These are phyloP conservation scores for Euphydryas editha DNA, from an alignment of 2,888 invertebrate genomes.

Conservation along the genomic window DNA sequence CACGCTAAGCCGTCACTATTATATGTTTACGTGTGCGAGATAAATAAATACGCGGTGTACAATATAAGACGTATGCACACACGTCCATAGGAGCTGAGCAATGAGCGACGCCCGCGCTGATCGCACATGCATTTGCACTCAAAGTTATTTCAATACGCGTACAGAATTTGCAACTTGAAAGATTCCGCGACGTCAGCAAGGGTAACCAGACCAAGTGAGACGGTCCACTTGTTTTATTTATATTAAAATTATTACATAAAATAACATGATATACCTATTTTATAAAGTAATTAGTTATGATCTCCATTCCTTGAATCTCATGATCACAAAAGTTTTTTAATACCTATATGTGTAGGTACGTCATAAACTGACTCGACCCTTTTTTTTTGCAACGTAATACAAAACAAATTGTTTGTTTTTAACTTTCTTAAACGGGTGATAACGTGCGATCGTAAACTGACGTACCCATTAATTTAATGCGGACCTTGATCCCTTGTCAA, in stretches of 20 bases:
- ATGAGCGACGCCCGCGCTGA: slow-evolving; percentile 43
- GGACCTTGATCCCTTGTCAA: slow-evolving; percentile 44
- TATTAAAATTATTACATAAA: neutral
- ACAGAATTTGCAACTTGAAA: slow-evolving; percentile 73
- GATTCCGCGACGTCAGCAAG: slow-evolving; percentile 58
- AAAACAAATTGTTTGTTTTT: slow-evolving; percentile 25
- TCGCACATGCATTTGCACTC: slow-evolving; percentile 60
- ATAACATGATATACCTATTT: neutral
- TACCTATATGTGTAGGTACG: neutral
- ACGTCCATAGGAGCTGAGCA: slow-evolving; percentile 66
- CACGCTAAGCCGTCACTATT: slow-evolving; percentile 46
- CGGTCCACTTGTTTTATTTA: neutral
- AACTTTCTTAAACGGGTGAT: slow-evolving; percentile 33
- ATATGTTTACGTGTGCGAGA: slow-evolving; percentile 60
- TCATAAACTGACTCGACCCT: slow-evolving; percentile 43
- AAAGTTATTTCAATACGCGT: slow-evolving; percentile 78
- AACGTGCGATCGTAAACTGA: slow-evolving; percentile 42
- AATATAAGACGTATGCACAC: slow-evolving; percentile 58
- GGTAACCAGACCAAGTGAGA: slow-evolving; percentile 46
- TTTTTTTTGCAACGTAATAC: slow-evolving; percentile 32
- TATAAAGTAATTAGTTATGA: neutral
- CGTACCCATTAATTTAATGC: slow-evolving; percentile 46
- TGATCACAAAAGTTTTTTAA: neutral
- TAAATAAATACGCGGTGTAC: slow-evolving; percentile 54
- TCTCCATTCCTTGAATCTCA: neutral